phyloP scores from a whole-genome alignment of 2,888 invertebrate genomes.

The Lepidonotus clava region DNA sequence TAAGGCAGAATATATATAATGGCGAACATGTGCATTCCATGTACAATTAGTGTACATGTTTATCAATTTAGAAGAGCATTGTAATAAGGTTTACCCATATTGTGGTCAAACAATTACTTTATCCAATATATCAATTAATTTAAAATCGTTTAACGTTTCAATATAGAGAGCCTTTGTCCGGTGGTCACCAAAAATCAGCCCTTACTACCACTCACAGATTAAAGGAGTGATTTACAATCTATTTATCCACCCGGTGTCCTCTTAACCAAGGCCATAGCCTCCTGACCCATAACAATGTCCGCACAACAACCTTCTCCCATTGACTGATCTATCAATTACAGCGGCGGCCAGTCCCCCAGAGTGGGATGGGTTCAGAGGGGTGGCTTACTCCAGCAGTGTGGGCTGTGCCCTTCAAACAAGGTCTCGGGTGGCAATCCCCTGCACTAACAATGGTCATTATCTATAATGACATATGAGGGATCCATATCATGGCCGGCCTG shows the following conservation, averaged over 20 bases:
- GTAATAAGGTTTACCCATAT: too few relatives aligned
- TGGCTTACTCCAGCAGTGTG: neutral
- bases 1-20: too few relatives aligned
- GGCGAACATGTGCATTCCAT: too few relatives aligned
- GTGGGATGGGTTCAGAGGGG: neutral
- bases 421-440: slow-evolving; percentile 5
- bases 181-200: too few relatives aligned
- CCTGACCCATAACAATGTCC: neutral
- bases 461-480: neutral
- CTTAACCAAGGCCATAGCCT: neutral
- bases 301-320: slow-evolving; percentile 7
- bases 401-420: slow-evolving; percentile 25
- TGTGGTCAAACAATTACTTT: too few relatives aligned
- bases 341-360: neutral
- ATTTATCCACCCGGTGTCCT: neutral
- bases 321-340: slow-evolving; percentile 43
- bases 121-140: too few relatives aligned
- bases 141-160: too few relatives aligned
- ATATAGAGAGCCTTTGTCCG: too few relatives aligned
- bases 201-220: too few relatives aligned
- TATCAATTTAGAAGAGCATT: too few relatives aligned
- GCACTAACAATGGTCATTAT: slow-evolving; percentile 37
- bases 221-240: too few relatives aligned
- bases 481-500: neutral
- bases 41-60: too few relatives aligned